These are phyloP conservation scores for Reticulitermes speratus DNA, from an alignment of 1,140 invertebrate genomes.

Conservation along the genomic window DNA sequence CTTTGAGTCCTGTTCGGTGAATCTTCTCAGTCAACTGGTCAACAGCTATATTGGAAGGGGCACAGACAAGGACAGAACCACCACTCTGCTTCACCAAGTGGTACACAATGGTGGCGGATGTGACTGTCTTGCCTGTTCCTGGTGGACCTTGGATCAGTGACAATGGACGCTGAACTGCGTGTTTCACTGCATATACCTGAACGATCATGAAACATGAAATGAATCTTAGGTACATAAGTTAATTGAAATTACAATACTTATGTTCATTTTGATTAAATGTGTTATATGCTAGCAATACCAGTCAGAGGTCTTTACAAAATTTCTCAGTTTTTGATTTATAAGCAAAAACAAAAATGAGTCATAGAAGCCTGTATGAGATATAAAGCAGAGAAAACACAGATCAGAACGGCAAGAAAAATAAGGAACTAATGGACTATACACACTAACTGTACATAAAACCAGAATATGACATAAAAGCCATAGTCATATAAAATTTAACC, in stretches of 20 bases:
- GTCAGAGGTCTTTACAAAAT: neutral
- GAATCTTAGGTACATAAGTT: neutral
- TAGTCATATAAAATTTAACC: too few species aligned
- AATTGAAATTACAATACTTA: constrained; percentile 30
- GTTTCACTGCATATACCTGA: constrained; percentile 98
- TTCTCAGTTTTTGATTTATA: too few species aligned
- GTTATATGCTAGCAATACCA: neutral
- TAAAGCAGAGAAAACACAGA: too few species aligned
- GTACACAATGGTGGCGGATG: constrained; percentile 98
- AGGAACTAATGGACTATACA: too few species aligned
- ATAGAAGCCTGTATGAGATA: too few species aligned
- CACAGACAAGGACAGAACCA: constrained; percentile 95
- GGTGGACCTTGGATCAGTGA: constrained; percentile 95
- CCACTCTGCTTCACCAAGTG: constrained; percentile 94
- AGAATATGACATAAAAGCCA: too few species aligned
- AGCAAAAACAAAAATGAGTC: too few species aligned
- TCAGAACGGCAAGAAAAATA: too few species aligned
- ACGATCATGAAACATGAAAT: constrained; percentile 26
- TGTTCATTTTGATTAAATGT: neutral
- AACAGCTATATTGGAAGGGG: constrained; percentile 98
- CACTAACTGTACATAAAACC: too few species aligned
- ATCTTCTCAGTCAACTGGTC: constrained; percentile 99
- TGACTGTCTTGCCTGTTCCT: constrained; percentile 98
- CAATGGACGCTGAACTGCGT: constrained; percentile 93
- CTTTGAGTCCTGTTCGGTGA: constrained; percentile 94